Evolutionary conservation across 1,140 invertebrate species (phyloP).

Genomic region (Drosophila mauritiana): DNA sequence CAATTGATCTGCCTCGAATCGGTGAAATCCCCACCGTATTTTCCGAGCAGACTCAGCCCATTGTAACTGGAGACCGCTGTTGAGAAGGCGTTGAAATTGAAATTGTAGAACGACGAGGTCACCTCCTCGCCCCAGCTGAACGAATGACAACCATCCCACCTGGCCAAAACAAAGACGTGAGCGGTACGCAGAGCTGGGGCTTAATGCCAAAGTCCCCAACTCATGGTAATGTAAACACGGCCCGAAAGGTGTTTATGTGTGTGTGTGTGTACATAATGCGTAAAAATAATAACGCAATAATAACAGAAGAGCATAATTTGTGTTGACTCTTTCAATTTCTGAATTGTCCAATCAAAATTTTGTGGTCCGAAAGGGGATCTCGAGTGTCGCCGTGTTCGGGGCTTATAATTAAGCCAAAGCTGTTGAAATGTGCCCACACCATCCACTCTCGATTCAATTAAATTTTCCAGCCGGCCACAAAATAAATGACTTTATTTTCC

Average conservation of each 20-base stretch:
- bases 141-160: conserved; percentile 1
- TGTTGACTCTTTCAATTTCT: conserved; percentile 52
- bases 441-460: conserved; percentile 42
- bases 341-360: conserved; percentile 42
- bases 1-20: conserved; percentile 48
- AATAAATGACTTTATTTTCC: conserved; percentile 53
- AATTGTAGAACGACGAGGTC: conserved; percentile 49
- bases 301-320: conserved; percentile 50
- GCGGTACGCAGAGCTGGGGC: conserved; percentile 34
- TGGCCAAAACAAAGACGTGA: conserved; percentile 43
- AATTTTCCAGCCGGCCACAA: conserved; percentile 48
- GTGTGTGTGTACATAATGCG: conserved; percentile 54
- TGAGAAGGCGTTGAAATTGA: conserved; percentile 50
- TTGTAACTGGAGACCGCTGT: conserved; percentile 34
- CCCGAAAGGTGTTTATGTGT: conserved; percentile 50
- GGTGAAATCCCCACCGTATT: conserved; percentile 22
- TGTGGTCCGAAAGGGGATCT: conserved; percentile 4
- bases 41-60: background rate
- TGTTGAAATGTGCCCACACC: conserved; percentile 53
- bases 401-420: conserved; percentile 56
- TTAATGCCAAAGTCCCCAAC: conserved; percentile 32
- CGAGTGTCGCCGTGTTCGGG: conserved; percentile 29
- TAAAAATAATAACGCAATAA: conserved; percentile 52
- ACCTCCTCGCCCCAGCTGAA: conserved; percentile 11
- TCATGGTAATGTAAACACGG: conserved; percentile 41